These are phyloP conservation scores for Dendrocopos noguchii DNA, from an alignment of 2,113 vertebrate genomes.

Conservation along the genomic window DNA sequence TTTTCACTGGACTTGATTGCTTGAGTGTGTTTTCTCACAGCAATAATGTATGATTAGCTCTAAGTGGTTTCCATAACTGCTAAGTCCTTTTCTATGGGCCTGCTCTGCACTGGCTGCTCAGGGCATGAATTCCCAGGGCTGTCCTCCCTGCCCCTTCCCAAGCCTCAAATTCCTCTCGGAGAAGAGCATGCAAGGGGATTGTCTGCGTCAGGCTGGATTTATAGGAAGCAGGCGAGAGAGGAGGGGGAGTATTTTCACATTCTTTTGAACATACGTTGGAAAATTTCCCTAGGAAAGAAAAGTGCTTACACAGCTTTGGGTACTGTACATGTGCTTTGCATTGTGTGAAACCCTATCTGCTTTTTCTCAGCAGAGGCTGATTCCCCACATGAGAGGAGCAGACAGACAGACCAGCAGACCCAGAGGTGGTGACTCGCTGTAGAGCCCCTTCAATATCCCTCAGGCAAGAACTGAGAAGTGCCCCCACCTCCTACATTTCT, in stretches of 20 bases:
- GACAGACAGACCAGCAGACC: background rate
- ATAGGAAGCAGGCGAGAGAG: background rate
- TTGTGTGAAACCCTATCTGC: constrained; percentile 64
- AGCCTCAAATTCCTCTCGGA: background rate
- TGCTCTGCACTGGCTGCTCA: background rate
- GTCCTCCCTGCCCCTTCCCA: background rate
- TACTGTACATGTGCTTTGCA: constrained; percentile 60
- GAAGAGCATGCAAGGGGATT: background rate
- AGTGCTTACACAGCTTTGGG: constrained; percentile 46
- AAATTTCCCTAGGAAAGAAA: constrained; percentile 47
- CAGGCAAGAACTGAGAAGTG: background rate
- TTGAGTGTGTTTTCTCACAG: background rate
- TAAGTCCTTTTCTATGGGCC: background rate
- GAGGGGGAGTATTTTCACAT: constrained; percentile 26
- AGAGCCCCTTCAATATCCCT: background rate
- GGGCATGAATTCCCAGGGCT: background rate
- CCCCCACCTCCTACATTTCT: background rate
- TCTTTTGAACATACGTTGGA: constrained; percentile 7
- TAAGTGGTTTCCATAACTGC: background rate
- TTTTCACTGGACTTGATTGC: background rate
- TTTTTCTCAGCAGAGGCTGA: constrained; percentile 38
- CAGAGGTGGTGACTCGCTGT: background rate
- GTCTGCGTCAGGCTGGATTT: background rate
- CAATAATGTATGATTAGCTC: background rate
- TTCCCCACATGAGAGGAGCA: background rate